Evolutionary conservation across 2,113 vertebrate genomes (phyloP).

Genomic region (Phycodurus eques): DNA sequence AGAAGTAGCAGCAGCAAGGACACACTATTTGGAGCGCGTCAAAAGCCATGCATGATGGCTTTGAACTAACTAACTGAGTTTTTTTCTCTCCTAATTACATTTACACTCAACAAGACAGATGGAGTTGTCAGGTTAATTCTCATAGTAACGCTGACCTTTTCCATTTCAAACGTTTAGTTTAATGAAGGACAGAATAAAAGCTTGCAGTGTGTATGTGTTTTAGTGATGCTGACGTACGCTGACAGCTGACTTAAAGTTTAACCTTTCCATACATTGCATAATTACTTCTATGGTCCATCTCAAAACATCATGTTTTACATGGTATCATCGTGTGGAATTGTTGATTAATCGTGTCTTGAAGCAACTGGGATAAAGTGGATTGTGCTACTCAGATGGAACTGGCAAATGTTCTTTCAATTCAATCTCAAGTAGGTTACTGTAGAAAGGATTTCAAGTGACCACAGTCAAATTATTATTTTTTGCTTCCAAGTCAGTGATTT

Average conservation of each 20-base stretch:
- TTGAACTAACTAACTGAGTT: slow-evolving; percentile 1
- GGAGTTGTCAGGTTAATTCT: slow-evolving; percentile 19
- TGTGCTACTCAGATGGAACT: no score
- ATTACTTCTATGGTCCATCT: background rate
- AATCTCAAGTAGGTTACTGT: no score
- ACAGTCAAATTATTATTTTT: no score
- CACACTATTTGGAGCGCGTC: slow-evolving; percentile 14
- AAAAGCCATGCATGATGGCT: slow-evolving; percentile 15
- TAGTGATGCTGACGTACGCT: slow-evolving; percentile 8
- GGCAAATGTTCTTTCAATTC: no score
- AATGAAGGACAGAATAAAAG: slow-evolving; percentile 32
- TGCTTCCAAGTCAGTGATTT: no score
- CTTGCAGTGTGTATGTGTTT: background rate
- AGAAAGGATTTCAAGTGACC: no score
- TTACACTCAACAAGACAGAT: slow-evolving; percentile 19
- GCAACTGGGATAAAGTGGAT: no score
- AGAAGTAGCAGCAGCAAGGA: slow-evolving; percentile 6
- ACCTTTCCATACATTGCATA: background rate
- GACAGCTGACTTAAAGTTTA: slow-evolving; percentile 24
- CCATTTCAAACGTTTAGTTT: slow-evolving; percentile 7
- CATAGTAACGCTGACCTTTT: slow-evolving; percentile 19
- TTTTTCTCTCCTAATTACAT: slow-evolving; percentile 2
- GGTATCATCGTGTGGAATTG: no score
- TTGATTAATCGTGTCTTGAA: no score
- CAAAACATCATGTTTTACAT: no score